Percentiles rank a stretch among this genome's conserved stretches.
Conservation (phyloP, 2,113 vertebrate species). For the Alethe diademata region DNA sequence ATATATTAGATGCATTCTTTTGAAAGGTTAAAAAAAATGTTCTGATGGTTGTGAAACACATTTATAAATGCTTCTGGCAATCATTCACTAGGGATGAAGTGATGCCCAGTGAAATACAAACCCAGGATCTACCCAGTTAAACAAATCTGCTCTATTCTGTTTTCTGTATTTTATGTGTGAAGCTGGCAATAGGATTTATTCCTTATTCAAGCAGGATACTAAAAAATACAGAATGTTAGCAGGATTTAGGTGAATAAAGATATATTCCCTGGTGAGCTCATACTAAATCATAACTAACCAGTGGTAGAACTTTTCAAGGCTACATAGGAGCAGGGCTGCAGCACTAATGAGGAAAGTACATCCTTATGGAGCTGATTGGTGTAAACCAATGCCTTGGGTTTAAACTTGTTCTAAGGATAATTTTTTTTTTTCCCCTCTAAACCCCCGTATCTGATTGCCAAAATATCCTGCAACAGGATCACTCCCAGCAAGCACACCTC, state of each 20-base stretch:
- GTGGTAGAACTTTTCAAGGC: not conserved
- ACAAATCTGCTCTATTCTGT: slow-evolving; percentile 20
- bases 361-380: not conserved
- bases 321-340: not conserved
- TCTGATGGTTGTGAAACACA: not conserved
- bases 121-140: not conserved
- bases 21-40: slow-evolving; percentile 26
- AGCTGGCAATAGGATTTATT: slow-evolving; percentile 17
- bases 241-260: slow-evolving; percentile 25
- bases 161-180: slow-evolving; percentile 2
- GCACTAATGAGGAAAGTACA: not conserved
- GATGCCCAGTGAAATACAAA: slow-evolving; percentile 25
- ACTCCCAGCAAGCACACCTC: not conserved
- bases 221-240: not conserved
- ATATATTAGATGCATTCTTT: slow-evolving; percentile 11
- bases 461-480: not conserved
- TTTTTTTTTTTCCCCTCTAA: not conserved
- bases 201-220: not conserved
- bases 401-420: not conserved
- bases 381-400: not conserved
- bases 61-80: slow-evolving; percentile 21
- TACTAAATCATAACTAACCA: not conserved
- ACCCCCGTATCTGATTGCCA: not conserved
- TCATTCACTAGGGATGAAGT: not conserved
- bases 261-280: not conserved